Base-by-base conservation (phyloP, 2,113 vertebrate species). In the Gallinago paraguaiae region DNA sequence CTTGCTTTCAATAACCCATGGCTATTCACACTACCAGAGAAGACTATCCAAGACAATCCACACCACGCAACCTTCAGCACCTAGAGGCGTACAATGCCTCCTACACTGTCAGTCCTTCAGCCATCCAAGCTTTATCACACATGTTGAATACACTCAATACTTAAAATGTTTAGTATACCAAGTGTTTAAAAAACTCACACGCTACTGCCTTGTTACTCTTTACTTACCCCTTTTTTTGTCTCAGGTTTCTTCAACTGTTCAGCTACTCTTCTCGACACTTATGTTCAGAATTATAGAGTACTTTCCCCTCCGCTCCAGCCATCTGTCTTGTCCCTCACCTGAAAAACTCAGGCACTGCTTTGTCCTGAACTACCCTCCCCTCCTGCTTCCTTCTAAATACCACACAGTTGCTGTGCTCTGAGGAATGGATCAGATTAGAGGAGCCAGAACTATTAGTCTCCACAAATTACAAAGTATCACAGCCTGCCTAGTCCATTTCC, bases 31-130 rank as follows among this genome's bases (percentile, higher is more conserved):
- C 56, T 31, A 61, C 5, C 37, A 59, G 31, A 91, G 37, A 75
- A 64, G 56, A 70, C 13, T 14, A 60, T 13, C 7, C 54, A 59
- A 45, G 12, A 75, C 56, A 23, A 69, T 10, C 20, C 28, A 60
- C 1, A 3, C 2, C 27, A 43, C 11, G 8, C 13, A 20, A 33
- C 37, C 30, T 89, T 51, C 54, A 65, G 39, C n/a, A 59, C 3
- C 3, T 3, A 41, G 28, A 51, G 6, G 31, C 0, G 1, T 17
- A 28, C 2, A 56, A 60, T 50, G 11, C 14, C 11, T 83, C 18
- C 39, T 9, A 33, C 30, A 8, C 0, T 5, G 18, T 31, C 61
- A 75, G 46, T 46, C 31, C 50, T 78, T 54, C 39, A 3, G 3
- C 20, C 27, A 70, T 39, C 43, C 31, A 64, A 78, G 37, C 30